Conservation (phyloP, 1,140 invertebrate genomes). For the Amphibalanus amphitrite region DNA sequence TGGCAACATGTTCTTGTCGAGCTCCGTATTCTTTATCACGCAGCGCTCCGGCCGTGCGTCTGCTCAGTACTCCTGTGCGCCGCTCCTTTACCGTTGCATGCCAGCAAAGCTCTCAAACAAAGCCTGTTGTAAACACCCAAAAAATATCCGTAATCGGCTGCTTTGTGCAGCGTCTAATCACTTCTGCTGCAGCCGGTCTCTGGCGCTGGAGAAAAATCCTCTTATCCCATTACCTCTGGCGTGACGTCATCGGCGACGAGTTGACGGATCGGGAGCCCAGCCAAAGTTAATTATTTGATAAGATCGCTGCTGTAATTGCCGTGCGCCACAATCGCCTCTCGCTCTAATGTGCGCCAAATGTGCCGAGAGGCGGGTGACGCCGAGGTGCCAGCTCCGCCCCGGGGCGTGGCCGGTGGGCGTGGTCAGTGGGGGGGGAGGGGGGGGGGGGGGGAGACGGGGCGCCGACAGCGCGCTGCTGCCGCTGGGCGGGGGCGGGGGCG, state of each 20-base stretch:
- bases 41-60: no score
- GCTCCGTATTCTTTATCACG: no score
- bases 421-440: no score
- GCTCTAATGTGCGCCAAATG: background rate
- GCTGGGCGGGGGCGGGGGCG: no score
- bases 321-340: background rate
- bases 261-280: background rate
- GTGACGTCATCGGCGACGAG: background rate
- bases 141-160: background rate
- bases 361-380: background rate
- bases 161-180: background rate
- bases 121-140: slow-evolving; percentile 1
- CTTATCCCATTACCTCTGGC: background rate
- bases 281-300: slow-evolving; percentile 2
- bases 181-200: background rate
- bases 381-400: no score
- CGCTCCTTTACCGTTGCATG: background rate
- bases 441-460: no score
- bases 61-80: no score
- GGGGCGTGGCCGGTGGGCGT: no score
- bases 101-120: background rate
- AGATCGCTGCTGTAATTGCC: background rate
- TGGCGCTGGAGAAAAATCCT: background rate
- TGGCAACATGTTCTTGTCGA: no score
- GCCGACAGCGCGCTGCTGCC: no score